These are phyloP conservation scores for Hedya salicella DNA, from an alignment of 2,888 invertebrate genomes.

Conservation along the genomic window DNA sequence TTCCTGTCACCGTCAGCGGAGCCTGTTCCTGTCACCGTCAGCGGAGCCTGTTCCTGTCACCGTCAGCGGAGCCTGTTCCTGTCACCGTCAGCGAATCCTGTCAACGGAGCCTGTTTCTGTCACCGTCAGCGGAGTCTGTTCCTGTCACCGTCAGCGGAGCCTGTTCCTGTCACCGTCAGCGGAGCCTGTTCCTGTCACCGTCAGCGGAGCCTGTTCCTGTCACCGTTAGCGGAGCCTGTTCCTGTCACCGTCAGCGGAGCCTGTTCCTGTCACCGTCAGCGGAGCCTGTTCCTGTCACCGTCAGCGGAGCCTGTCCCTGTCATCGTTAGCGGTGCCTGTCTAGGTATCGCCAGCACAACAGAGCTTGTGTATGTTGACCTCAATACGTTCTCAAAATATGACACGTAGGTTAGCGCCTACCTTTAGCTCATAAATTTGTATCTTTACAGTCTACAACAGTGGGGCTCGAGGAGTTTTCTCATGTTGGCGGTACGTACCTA, in stretches of 20 bases:
- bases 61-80: background rate
- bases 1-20: background rate
- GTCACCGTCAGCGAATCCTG: background rate
- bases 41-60: background rate
- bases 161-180: background rate
- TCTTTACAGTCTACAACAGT: background rate
- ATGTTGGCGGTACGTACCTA: too few species aligned
- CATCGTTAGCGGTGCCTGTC: background rate
- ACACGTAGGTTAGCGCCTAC: background rate
- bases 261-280: background rate
- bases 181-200: background rate
- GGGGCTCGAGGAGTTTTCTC: too few species aligned
- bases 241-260: background rate
- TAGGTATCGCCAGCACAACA: background rate
- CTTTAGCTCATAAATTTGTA: background rate
- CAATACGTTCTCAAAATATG: background rate
- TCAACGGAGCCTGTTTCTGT: background rate
- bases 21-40: background rate
- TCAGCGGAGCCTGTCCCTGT: background rate
- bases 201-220: background rate
- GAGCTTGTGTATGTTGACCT: background rate
- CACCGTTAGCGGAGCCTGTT: background rate
- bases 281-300: background rate
- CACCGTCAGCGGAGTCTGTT: background rate
- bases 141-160: background rate